These are phyloP conservation scores for Clistopyga incitator DNA, from an alignment of 2,888 invertebrate species.

Conservation along the genomic window DNA sequence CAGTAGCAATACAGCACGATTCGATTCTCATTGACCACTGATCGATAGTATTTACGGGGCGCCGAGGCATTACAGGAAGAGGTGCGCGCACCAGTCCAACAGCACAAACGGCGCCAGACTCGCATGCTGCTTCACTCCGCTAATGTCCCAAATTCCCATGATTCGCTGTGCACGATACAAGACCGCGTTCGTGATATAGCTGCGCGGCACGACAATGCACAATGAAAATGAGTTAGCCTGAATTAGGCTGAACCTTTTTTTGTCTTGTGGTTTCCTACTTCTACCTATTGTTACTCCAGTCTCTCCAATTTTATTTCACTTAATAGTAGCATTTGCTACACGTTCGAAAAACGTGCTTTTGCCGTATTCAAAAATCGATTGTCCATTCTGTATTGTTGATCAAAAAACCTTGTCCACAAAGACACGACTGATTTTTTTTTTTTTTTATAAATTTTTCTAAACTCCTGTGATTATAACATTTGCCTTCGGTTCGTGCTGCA, in stretches of 20 bases:
- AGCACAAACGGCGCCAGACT: conserved; percentile 47
- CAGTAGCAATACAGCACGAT: conserved; percentile 38
- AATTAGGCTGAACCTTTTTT: conserved; percentile 17
- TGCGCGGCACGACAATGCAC: conserved; percentile 32
- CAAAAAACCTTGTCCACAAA: no score
- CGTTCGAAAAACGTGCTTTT: no score
- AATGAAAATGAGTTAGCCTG: conserved; percentile 33
- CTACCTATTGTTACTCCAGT: no score
- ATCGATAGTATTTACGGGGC: conserved; percentile 61
- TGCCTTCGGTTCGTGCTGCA: no score
- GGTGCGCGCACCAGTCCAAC: conserved; percentile 49
- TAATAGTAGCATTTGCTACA: no score
- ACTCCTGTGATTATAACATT: no score
- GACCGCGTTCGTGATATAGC: conserved; percentile 36
- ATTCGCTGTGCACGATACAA: conserved; percentile 33
- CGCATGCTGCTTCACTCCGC: conserved; percentile 47
- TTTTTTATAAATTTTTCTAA: no score
- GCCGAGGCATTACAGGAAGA: conserved; percentile 61
- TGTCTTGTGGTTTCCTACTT: neutral
- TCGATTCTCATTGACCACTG: conserved; percentile 66
- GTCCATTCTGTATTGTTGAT: no score
- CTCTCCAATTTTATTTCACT: no score
- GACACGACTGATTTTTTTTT: no score
- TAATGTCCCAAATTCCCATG: conserved; percentile 64
- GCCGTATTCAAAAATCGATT: no score